A percentile compares a stretch with the other conserved stretches of the same genome.
phyloP scores from a whole-genome alignment of 2,113 vertebrate genomes.

The Mustelus asterias region DNA sequence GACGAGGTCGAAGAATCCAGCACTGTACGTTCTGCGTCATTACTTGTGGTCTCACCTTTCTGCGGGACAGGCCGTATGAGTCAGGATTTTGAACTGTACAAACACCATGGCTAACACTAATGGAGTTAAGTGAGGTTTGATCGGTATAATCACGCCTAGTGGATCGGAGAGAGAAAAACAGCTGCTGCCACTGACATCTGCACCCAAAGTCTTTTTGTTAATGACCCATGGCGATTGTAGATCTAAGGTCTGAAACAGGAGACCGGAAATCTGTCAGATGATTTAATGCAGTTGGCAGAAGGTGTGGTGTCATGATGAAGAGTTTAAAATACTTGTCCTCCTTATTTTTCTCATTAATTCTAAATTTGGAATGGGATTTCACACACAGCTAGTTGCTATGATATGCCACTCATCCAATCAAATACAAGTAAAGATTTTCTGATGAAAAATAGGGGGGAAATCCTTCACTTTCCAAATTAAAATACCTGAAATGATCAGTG shows the following conservation, averaged over 20 bases:
- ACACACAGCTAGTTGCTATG: neutral
- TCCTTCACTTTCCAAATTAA: neutral
- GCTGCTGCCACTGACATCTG: neutral
- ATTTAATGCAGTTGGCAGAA: neutral
- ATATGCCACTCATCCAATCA: neutral
- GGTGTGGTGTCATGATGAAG: neutral
- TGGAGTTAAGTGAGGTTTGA: neutral
- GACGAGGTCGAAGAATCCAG: no score
- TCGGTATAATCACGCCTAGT: neutral
- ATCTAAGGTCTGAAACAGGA: neutral
- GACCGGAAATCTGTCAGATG: neutral
- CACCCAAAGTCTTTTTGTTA: neutral
- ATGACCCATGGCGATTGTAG: neutral
- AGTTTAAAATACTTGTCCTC: neutral
- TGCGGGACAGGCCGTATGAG: neutral
- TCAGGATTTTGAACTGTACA: neutral
- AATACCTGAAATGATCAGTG: neutral
- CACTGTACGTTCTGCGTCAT: neutral
- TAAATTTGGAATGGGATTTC: neutral
- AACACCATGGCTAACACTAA: neutral
- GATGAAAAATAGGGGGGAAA: neutral
- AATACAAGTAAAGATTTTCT: neutral
- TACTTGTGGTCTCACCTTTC: neutral
- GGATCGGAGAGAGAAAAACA: neutral
- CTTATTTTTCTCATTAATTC: neutral